Conservation (phyloP, 2,888 invertebrate species). For the Tipula helvola region DNA sequence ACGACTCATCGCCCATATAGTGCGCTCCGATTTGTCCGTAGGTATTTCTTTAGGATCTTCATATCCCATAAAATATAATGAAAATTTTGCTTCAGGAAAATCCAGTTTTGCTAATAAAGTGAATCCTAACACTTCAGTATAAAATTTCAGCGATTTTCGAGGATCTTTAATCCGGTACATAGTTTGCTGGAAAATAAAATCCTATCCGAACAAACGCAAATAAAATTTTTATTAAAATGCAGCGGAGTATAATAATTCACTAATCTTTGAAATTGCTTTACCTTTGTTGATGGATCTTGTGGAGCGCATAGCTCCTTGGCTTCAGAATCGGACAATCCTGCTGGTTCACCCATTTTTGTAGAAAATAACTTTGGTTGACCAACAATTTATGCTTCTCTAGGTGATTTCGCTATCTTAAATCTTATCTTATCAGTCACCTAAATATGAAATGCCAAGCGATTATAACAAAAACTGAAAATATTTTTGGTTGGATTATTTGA, state of each 20-base stretch:
- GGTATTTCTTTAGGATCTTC: slow-evolving; percentile 65
- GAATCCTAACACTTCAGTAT: slow-evolving; percentile 86
- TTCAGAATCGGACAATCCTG: slow-evolving; percentile 53
- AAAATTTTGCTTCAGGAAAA: slow-evolving; percentile 80
- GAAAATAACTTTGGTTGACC: too few relatives aligned
- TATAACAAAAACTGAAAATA: too few relatives aligned
- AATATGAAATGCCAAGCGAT: too few relatives aligned
- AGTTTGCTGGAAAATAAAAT: slow-evolving; percentile 90
- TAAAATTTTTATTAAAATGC: neutral
- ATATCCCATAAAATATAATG: slow-evolving; percentile 85
- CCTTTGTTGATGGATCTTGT: slow-evolving; percentile 57
- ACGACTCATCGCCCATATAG: slow-evolving; percentile 65
- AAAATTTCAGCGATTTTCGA: slow-evolving; percentile 73
- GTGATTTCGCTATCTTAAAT: too few relatives aligned
- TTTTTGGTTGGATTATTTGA: too few relatives aligned
- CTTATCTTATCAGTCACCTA: too few relatives aligned
- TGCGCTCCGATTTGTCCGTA: slow-evolving; percentile 51
- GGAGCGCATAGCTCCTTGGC: slow-evolving; percentile 55
- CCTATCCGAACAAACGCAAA: slow-evolving; percentile 39
- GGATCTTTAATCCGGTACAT: slow-evolving; percentile 96
- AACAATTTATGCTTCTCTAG: too few relatives aligned
- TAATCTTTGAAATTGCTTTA: slow-evolving; percentile 23
- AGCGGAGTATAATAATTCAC: neutral
- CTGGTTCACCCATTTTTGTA: slow-evolving; percentile 40
- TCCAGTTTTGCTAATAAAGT: slow-evolving; percentile 74